Evolutionary conservation across 2,797 vertebrate species (phyloP), one percentile per base, ranked within the genome.

Genomic region (Selene dorsalis): DNA sequence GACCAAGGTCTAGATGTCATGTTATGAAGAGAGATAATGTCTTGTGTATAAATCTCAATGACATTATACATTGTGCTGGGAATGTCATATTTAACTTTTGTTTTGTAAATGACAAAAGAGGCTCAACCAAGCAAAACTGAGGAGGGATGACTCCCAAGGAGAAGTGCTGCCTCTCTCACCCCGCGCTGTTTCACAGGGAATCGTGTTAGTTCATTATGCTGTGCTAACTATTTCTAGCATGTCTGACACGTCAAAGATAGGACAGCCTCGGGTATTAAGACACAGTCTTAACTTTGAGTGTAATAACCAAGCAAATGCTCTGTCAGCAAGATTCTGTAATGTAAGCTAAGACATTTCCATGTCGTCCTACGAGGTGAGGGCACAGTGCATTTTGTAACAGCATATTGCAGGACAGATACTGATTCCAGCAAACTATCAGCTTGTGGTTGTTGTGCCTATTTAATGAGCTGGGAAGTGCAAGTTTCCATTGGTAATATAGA

Each of bases 181-280:
- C 38, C 12, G 57, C 7, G 2, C 41, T 50, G 17, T 45, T 69
- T 39, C 13, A 1, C 43, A 39, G 67, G 77, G 59, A 85, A 26
- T 66, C 14, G 1, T 48, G 52, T 48, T 63, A 48, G 69, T 57
- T 84, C 65, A 75, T 84, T 79, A 75, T 73, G 28, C 69, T 14
- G 35, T 22, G 28, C 48, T 77, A 81, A 82, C 78, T 83, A 65
- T 80, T 76, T 85, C 39, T 52, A 73, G 41, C 74, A 67, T 69
- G 69, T 71, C 74, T 77, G 48, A 32, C 47, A 58, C 2, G 28
- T 82, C 73, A 60, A 50, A 80, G 45, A 81, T 38, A 47, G 57
- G 52, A 55, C 73, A 67, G 82, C 75, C 66, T 61, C 12, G 4
- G 50, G 75, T 79, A 78, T 75, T 59, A 47, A 73, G 66, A 73